Percentiles rank a stretch among this genome's conserved stretches.
Evolutionary conservation across 2,113 vertebrate genomes (phyloP).

Genomic region (Megaceryle maxima): DNA sequence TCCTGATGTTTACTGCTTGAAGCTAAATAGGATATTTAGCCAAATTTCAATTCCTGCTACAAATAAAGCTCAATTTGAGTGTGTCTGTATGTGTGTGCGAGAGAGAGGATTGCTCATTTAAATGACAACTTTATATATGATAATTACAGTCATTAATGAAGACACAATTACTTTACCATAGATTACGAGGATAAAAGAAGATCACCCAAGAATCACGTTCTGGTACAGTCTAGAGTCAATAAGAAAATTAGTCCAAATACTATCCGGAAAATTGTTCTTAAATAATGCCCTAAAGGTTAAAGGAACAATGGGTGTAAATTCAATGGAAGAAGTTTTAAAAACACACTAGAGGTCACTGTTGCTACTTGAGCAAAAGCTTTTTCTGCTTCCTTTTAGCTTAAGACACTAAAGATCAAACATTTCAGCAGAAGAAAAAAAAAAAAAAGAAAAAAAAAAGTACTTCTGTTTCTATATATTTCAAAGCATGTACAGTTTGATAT

Average conservation of each 20-base stretch:
- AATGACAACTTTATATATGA: constrained; percentile 76
- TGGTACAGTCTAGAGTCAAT: constrained; percentile 63
- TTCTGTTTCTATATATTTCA: constrained; percentile 50
- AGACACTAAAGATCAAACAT: constrained; percentile 48
- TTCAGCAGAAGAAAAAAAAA: background rate
- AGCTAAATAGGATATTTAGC: constrained; percentile 51
- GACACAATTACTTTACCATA: constrained; percentile 72
- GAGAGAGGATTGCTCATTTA: constrained; percentile 69
- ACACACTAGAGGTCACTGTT: constrained; percentile 86
- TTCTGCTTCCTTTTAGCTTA: constrained; percentile 1
- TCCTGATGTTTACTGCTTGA: constrained; percentile 33
- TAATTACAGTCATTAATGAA: constrained; percentile 78
- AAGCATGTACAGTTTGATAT: constrained; percentile 38
- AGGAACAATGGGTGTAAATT: constrained; percentile 59
- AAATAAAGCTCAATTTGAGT: constrained; percentile 69
- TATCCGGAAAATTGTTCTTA: constrained; percentile 67
- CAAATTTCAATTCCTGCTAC: constrained; percentile 64
- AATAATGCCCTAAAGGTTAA: constrained; percentile 75
- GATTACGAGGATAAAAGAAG: constrained; percentile 72
- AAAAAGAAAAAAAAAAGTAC: background rate
- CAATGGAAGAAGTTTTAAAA: constrained; percentile 63
- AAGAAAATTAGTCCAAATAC: constrained; percentile 73
- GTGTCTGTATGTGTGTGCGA: background rate
- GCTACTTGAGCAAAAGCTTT: constrained; percentile 71
- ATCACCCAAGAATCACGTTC: constrained; percentile 60